phyloP scores from a whole-genome alignment of 92 coral and sea anemone genomes.

The Palythoa caribaeorum region DNA sequence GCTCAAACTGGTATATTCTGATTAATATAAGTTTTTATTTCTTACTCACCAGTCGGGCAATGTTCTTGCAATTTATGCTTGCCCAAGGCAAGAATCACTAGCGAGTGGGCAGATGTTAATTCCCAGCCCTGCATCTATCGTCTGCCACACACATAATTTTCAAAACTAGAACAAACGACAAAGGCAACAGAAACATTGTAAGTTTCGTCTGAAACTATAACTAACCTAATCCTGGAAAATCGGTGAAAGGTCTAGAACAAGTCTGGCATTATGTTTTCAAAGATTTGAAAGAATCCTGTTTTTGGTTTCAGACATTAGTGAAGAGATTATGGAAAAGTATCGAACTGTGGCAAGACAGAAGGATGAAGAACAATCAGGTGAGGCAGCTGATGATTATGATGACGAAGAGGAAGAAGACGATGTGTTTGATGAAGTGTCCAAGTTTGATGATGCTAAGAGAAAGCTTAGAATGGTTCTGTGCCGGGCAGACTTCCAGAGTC shows the following conservation, averaged over 20 bases:
- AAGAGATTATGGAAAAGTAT: slow-evolving; percentile 77
- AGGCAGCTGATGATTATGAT: slow-evolving; percentile 47
- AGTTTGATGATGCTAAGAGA: slow-evolving; percentile 79
- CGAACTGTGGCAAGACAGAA: slow-evolving; percentile 49
- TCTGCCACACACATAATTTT: too few relatives aligned
- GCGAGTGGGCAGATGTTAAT: too few relatives aligned
- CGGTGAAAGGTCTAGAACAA: not conserved
- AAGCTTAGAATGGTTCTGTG: slow-evolving; percentile 83
- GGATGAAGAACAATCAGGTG: slow-evolving; percentile 55
- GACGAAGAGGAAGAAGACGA: slow-evolving; percentile 80
- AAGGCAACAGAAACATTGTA: too few relatives aligned
- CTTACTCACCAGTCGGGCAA: too few relatives aligned
- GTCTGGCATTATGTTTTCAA: not conserved
- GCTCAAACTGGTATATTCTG: too few relatives aligned
- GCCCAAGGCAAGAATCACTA: too few relatives aligned
- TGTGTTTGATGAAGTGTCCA: slow-evolving; percentile 73
- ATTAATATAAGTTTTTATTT: too few relatives aligned
- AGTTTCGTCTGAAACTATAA: too few relatives aligned
- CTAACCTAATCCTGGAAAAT: too few relatives aligned
- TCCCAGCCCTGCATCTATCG: too few relatives aligned
- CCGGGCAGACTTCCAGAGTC: slow-evolving; percentile 85
- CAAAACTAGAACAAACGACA: too few relatives aligned
- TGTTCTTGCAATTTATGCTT: too few relatives aligned
- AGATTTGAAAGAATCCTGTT: not conserved
- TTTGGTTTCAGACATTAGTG: slow-evolving; percentile 67